A percentile compares a stretch with the other conserved stretches of the same genome.
These are phyloP conservation scores for Rhagonycha lutea DNA, from an alignment of 2,888 invertebrate species.

Conservation along the genomic window DNA sequence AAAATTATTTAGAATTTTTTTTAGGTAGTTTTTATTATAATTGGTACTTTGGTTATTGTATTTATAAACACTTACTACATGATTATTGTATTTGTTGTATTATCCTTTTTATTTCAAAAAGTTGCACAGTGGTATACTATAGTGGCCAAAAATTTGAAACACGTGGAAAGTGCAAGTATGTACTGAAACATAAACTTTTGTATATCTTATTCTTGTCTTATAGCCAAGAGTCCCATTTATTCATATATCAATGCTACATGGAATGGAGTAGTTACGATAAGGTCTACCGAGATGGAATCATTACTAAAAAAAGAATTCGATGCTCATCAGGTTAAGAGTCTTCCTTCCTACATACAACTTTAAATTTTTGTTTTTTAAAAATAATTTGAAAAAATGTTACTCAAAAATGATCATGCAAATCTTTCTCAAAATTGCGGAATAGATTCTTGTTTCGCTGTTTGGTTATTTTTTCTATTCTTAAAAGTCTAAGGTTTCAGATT, in stretches of 20 bases:
- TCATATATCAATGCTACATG: conserved; percentile 79
- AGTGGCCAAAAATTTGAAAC: conserved; percentile 72
- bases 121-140: conserved; percentile 67
- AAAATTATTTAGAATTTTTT: not conserved
- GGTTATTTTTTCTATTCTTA: no score
- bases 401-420: no score
- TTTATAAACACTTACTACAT: conserved; percentile 59
- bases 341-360: no score
- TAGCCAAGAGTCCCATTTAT: conserved; percentile 84
- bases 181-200: not conserved
- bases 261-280: conserved; percentile 77
- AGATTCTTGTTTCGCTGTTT: no score
- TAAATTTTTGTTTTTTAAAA: no score
- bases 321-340: conserved; percentile 53
- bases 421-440: no score
- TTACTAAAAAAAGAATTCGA: conserved; percentile 63
- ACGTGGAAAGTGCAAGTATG: conserved; percentile 67
- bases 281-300: conserved; percentile 73
- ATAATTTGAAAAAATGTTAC: no score
- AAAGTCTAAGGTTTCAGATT: no score
- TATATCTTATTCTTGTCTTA: conserved; percentile 28
- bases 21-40: conserved; percentile 56
- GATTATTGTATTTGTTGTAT: conserved; percentile 56
- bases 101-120: conserved; percentile 64
- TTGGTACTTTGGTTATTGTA: conserved; percentile 61